Evolutionary conservation across 2,888 invertebrate genomes (phyloP), one percentile per base, ranked within the genome.

Genomic region (Sphecodes monilicornis): DNA sequence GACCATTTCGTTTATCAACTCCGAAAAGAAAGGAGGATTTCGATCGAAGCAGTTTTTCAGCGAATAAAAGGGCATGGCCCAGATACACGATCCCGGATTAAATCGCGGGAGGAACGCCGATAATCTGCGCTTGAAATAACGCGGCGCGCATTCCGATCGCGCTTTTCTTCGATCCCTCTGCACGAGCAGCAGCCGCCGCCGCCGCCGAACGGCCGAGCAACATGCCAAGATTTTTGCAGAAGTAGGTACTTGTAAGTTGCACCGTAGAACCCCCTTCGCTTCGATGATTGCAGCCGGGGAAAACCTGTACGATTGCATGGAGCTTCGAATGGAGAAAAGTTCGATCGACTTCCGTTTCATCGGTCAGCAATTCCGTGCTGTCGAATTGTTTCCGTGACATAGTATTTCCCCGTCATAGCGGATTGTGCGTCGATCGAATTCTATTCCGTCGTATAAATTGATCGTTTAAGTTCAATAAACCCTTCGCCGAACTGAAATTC

Each of bases 381-480:
- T 78, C 85, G 84, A 89, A 92, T 91, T 91, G 90, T 92, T 91
- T 91, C 82, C 82, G 74, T 74, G 78, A 78, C 80, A 84, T 80
- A 84, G 84, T 80, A 84, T 84, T 84, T 80, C 64, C 76, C 80
- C 60, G 85, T 84, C 85, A 85, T 74, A 76, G 78, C 69, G 60
- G 70, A 85, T 79, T 79, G 73, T 69, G 69, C 69, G 72, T 73
- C 57, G 69, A 68, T 76, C 84, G 78, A 78, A 79, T 85, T 79
- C 84, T 64, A 78, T 79, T 76, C 70, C 32, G 66, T 39, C 76
- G 66, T 60, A 78, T 78, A 75, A 82, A 84, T 83, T 60, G 74
- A 83, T 78, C 78, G 74, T 71, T 83, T 76, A 72, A 83, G 82
- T 76, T 68, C 64, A n/a, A 43, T 50, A 18, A 68, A 60, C 26